Conservation (phyloP, 2,888 invertebrate genomes). For the Heliconius cydno region DNA sequence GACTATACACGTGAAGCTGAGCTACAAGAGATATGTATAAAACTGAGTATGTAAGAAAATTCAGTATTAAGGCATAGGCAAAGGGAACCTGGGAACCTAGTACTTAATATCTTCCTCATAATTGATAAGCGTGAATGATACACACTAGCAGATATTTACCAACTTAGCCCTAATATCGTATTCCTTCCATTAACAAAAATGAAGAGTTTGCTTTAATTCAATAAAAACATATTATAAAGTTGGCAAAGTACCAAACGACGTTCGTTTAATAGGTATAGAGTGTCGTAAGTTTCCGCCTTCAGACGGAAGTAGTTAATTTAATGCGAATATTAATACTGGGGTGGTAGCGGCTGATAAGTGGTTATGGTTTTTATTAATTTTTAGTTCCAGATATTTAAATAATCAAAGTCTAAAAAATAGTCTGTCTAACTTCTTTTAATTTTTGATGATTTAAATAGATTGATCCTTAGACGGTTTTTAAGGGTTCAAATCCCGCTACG, state of each 20-base stretch:
- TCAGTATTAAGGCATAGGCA: not conserved
- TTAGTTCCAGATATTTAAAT: not conserved
- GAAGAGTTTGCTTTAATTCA: conserved; percentile 8
- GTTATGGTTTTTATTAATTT: not conserved
- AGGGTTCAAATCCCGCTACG: no score
- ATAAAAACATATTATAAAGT: conserved; percentile 28
- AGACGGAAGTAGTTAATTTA: conserved; percentile 35
- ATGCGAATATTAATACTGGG: conserved; percentile 36
- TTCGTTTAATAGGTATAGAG: conserved; percentile 25
- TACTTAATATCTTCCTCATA: no score
- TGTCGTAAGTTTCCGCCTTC: conserved; percentile 32
- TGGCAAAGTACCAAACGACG: conserved; percentile 33
- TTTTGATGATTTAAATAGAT: no score
- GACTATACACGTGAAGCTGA: no score
- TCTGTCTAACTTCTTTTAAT: no score
- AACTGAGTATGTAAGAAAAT: not conserved
- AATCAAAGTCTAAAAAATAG: no score
- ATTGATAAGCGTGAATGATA: not conserved
- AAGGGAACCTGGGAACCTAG: no score
- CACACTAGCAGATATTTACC: not conserved
- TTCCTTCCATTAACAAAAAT: not conserved
- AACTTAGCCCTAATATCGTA: not conserved
- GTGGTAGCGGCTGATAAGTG: conserved; percentile 27
- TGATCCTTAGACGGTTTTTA: no score
- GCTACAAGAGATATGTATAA: not conserved